Evolutionary conservation across 2,888 invertebrate species (phyloP), one percentile per base, ranked within the genome.

Genomic region (Diabrotica balteata): DNA sequence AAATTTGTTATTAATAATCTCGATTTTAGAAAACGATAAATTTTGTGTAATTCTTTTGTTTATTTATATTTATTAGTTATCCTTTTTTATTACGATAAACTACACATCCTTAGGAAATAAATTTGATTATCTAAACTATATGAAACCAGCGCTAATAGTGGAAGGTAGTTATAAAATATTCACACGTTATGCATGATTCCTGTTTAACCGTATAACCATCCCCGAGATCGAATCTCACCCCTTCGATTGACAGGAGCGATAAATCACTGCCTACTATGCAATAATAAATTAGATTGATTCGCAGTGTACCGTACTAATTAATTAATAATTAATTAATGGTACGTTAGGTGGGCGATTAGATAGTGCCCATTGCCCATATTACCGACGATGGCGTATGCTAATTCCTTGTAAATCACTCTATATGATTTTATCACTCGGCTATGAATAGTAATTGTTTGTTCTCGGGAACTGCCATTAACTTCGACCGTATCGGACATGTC

Each of bases 341-440:
- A 80, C 75, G 80, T 78, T 77, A 74, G 77, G 69, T 70, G 66
- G 63, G 72, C 77, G 83, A 83, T 83, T 81, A 83, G 83, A 83
- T 83, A 83, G 79, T 81, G 76, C 78, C 79, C 80, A 81, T 81
- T 81, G 45, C 55, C 55, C 55, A 57, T 57, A 57, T 44, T 57
- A 57, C 55, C 11, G 55, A 8, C 45, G 80, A 75, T 77, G 78
- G 78, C 80, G 80, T 83, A 83, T 83, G 83, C 83, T 83, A 83
- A 83, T 83, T 83, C 81, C 83, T 82, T 82, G 83, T 83, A 82
- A 82, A 83, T 83, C 83, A 83, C 79, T 77, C 75, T 77, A 78
- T 78, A 78, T 78, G 82, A 82, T 82, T 81, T 80, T 81, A 82
- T 82, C 82, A 75, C 59, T 60, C 68, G 67, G 66, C 74, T 72